phyloP scores from a whole-genome alignment of 2,113 vertebrate genomes.

The Myiopsitta monachus region DNA sequence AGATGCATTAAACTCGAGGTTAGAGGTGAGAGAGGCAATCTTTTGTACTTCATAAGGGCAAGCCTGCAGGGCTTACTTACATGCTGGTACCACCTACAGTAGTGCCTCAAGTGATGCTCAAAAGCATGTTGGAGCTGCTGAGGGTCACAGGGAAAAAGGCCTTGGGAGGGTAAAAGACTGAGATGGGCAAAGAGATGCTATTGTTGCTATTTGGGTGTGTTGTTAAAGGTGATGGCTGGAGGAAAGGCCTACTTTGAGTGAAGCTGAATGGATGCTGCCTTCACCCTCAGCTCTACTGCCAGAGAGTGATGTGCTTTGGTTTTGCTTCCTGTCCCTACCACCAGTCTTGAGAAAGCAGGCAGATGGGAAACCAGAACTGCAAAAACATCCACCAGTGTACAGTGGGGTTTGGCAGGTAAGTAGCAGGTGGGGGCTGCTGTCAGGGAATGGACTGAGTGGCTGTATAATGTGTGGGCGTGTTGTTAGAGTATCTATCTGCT shows the following conservation, averaged over 20 bases:
- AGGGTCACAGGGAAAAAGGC: neutral
- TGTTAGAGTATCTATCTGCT: neutral
- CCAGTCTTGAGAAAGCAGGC: neutral
- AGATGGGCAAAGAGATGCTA: neutral
- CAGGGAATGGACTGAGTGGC: no score
- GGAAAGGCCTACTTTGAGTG: neutral
- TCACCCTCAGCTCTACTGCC: neutral
- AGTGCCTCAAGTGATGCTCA: neutral
- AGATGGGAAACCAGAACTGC: neutral
- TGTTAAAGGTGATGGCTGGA: neutral
- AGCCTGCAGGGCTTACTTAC: neutral
- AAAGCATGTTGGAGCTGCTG: neutral
- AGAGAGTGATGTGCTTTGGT: neutral
- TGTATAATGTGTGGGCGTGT: no score
- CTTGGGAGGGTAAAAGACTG: neutral
- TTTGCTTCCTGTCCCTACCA: neutral
- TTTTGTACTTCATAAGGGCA: no score
- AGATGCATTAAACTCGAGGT: neutral
- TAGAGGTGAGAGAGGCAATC: neutral
- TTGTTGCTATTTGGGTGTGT: neutral
- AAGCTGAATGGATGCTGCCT: neutral
- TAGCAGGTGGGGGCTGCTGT: neutral
- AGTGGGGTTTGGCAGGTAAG: neutral
- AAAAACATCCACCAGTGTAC: neutral
- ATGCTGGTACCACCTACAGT: neutral